Base-by-base conservation (phyloP, 1,140 invertebrate species). In the Akabosia matsudoensis region DNA sequence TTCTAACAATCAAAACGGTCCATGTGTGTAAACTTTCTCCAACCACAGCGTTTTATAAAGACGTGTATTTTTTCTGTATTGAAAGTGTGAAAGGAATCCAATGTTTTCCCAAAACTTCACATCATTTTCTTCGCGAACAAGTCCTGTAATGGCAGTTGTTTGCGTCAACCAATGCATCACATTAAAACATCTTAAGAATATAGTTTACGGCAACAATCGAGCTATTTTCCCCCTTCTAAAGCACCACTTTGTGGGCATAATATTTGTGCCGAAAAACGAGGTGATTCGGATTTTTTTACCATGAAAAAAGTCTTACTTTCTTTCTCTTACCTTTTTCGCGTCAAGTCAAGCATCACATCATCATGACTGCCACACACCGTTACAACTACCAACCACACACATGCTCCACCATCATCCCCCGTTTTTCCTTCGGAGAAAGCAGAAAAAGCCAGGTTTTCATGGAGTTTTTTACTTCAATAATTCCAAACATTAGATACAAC, bases 281-380 rank as follows among this genome's bases (percentile, higher is more conserved):
- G n/a, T n/a, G n/a, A n/a, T n/a, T n/a, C n/a, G n/a, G n/a, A n/a
- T n/a, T n/a, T n/a, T n/a, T n/a, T n/a, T n/a, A 56, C 54, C 7
- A 56, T n/a, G 22, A 56, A 56, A 22, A 10, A 56, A 45, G 37
- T 18, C 18, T 10, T 10, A 56, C 7, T 13, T 13, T 7, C 22
- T 56, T 22, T 56, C n/a, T 24, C n/a, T 56, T 56, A 45, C 54
- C 54, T 56, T 56, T n/a, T 56, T 56, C 54, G 22, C 4, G 10
- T 13, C 54, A 16, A 56, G 54, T 56, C 54, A 56, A 56, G 13
- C 54, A 56, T 56, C 54, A 24, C 54, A 56, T 56, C 54, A 56
- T 56, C 54, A 56, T 16, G 7, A 45, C 18, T 18, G 37, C 37
- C 37, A 45, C 37, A 45, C 37, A 45, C 37, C 7, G 7, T 45